Percentiles rank a stretch among this genome's conserved stretches.
Evolutionary conservation across 2,113 vertebrate species (phyloP).

Genomic region (Colaptes auratus): DNA sequence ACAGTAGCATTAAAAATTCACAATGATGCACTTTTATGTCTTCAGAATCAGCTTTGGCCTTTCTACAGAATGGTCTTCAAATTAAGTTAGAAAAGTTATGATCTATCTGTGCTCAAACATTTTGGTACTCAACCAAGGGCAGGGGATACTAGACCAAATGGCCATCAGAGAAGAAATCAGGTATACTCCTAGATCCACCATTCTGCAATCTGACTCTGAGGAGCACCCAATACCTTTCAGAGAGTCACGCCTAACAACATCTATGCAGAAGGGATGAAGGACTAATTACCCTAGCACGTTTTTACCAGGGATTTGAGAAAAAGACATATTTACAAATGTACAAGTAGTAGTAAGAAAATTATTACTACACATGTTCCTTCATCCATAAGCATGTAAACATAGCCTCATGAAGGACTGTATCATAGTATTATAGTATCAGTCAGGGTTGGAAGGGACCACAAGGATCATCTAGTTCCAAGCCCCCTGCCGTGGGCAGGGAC

Average conservation of each 20-base stretch:
- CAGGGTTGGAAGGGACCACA: too few species aligned
- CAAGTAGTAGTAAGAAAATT: not conserved
- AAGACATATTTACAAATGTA: not conserved
- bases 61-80: not conserved
- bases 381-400: not conserved
- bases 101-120: not conserved
- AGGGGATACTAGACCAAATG: not conserved
- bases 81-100: not conserved
- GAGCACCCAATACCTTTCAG: not conserved
- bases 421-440: too few species aligned
- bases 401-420: not conserved
- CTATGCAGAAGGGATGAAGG: not conserved
- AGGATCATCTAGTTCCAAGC: too few species aligned
- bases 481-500: too few species aligned
- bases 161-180: not conserved
- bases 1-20: not conserved
- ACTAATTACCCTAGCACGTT: not conserved
- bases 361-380: accelerated
- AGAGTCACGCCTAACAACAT: not conserved
- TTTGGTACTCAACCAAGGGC: not conserved
- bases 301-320: not conserved
- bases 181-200: not conserved
- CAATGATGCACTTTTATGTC: not conserved
- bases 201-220: not conserved
- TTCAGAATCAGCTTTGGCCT: not conserved